Percentiles rank a stretch among this genome's conserved stretches.
These are phyloP conservation scores for Caenorhabditis angaria DNA, from an alignment of 2,888 invertebrate genomes.

Conservation along the genomic window DNA sequence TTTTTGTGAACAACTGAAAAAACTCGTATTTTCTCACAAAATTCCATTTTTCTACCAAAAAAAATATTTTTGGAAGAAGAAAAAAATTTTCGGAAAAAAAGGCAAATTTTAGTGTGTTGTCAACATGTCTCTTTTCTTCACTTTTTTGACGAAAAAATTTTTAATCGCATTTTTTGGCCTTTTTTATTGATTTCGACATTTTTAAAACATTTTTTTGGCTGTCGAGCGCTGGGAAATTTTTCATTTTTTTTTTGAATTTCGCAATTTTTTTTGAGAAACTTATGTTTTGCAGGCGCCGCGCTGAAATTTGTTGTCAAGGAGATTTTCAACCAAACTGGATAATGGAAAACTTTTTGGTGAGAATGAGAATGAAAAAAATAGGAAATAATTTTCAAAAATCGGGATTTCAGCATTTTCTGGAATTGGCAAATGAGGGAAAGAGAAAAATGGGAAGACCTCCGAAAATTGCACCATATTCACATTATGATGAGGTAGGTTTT, in stretches of 20 bases:
- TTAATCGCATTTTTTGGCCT: constrained; percentile 7
- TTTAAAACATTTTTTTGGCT: too few species aligned
- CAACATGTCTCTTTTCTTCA: constrained; percentile 4
- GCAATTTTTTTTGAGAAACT: constrained; percentile 9
- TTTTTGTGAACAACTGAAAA: too few species aligned
- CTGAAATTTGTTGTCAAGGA: constrained; percentile 1
- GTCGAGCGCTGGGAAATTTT: too few species aligned
- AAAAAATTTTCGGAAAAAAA: constrained; percentile 7
- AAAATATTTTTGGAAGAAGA: too few species aligned
- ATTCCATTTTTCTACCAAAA: too few species aligned
- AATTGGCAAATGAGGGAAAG: constrained; percentile 17
- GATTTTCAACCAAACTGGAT: neutral
- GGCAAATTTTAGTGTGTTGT: neutral
- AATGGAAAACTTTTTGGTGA: constrained; percentile 5
- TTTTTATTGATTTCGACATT: constrained; percentile 8
- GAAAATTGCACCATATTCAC: constrained; percentile 26
- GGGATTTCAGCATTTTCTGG: constrained; percentile 15
- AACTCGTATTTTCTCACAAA: too few species aligned
- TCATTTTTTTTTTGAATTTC: too few species aligned
- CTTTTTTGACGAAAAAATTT: neutral
- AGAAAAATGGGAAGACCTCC: constrained; percentile 30
- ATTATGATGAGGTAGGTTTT: constrained; percentile 20
- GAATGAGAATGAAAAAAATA: neutral
- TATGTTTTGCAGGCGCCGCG: too few species aligned
- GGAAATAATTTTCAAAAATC: neutral